Evolutionary conservation across 1,140 invertebrate genomes (phyloP), one percentile per base, ranked within the genome.

Genomic region (Diabrotica undecimpunctata): DNA sequence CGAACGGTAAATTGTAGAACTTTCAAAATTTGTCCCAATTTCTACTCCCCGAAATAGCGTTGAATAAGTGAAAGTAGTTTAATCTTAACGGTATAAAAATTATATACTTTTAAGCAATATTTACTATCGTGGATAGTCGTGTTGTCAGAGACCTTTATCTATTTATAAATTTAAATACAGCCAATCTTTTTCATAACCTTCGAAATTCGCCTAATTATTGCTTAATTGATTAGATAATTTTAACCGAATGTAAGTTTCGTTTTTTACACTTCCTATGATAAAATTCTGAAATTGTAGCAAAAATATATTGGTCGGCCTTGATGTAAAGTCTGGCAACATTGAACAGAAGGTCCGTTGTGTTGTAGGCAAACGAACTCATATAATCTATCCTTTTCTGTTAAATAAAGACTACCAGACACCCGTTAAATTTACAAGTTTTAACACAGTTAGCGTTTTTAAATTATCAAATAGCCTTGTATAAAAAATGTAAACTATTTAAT

Each of bases 341-440:
- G 55, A n/a, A 12, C 38, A 38, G 38, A 37, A 37, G 36, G 37
- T 25, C 6, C 25, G 35, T 56, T 35, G 25, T 57, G 35, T 36
- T 35, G 25, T 57, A 37, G 55, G 25, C 55, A 57, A 57, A 57
- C 10, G 55, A 57, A 57, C 55, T 37, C 55, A n/a, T 10, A n/a
- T 37, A 37, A n/a, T 38, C 25, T 57, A n/a, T 57, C 55, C 55
- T 38, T 57, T 37, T n/a, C 55, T 57, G 12, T 7, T 55, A 25
- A 46, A 46, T 10, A 46, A 46, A n/a, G n/a, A 46, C 8, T 46
- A 46, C 41, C 41, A n/a, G 41, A 46, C 41, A 46, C 3, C 41
- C 6, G 41, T 46, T 46, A 46, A 46, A 5, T 8, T 10, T 46
- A 10, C 4, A 46, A 10, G 41, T 46, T 25, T 25, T 25, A 25